phyloP scores from a whole-genome alignment of 2,113 vertebrate species.

The Pachycephala philippinensis region DNA sequence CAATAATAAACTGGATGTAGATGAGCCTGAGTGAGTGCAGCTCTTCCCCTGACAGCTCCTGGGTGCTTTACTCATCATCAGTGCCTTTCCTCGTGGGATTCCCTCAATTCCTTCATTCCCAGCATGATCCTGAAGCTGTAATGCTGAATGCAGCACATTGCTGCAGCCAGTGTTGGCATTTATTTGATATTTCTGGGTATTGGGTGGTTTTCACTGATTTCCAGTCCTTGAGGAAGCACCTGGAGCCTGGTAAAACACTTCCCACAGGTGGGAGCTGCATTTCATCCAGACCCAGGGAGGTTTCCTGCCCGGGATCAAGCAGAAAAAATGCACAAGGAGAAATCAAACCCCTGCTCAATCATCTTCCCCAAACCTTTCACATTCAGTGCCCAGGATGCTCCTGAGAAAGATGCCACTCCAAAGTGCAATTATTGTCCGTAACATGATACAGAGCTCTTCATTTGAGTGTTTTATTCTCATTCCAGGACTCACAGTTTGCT shows the following conservation, averaged over 20 bases:
- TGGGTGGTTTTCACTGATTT: neutral
- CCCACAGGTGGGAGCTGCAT: neutral
- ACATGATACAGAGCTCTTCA: rapidly evolving
- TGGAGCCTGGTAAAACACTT: neutral
- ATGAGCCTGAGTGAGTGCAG: neutral
- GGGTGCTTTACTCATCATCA: rapidly evolving
- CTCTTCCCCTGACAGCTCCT: neutral
- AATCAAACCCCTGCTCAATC: neutral
- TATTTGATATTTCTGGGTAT: neutral
- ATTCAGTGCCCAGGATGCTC: neutral
- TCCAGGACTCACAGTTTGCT: neutral
- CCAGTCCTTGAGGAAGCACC: neutral
- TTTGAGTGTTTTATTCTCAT: neutral
- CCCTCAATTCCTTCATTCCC: neutral
- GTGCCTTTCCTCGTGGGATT: neutral
- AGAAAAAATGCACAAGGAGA: neutral
- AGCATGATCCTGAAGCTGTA: neutral
- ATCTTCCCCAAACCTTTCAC: neutral
- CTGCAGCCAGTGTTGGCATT: neutral
- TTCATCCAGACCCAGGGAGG: neutral
- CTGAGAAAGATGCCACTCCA: neutral
- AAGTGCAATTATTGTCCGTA: neutral
- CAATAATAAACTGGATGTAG: rapidly evolving
- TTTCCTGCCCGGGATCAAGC: neutral
- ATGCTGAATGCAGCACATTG: neutral